Base-by-base conservation (phyloP, 64 coral and sea anemone genomes). In the Hydrozoanthus tunicans region DNA sequence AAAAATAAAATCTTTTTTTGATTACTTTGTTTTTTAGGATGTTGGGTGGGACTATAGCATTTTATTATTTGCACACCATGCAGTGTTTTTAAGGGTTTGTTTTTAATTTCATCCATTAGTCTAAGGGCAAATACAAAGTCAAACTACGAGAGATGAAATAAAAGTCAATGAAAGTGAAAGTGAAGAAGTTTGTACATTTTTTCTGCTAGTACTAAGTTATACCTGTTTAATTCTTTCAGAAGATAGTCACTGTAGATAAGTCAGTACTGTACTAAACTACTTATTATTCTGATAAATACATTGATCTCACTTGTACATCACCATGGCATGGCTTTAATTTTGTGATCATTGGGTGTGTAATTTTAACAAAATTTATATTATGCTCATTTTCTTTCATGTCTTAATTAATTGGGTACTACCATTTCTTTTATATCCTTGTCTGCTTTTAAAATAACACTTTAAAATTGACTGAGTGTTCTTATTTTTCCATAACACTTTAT, bases 171-270 rank as follows among this genome's bases (percentile, higher is more conserved):
- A 68, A 68, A 68, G 14, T 68, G 12, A 68, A 68, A 17, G 9
- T 68, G 65, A 15, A 68, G 65, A 68, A n/a, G 65, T 68, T 68
- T 68, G 65, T 68, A 68, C 23, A 20, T 68, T 68, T 68, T 68
- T 68, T 68, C 65, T 68, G 65, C 65, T 68, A 14, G 65, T 15
- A 68, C 65, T 68, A 17, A 68, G 5, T 68, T 68, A 68, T 68
- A n/a, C 23, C 65, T 68, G 65, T 68, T 68, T 68, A 68, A 17
- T 68, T 68, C 65, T 68, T 68, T 68, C 65, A 11, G 65, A 12
- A 17, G 65, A 68, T 68, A 15, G 65, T 68, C 65, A 68, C 65
- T 68, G 0, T 68, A 68, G 14, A n/a, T 68, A 68, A 68, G 65
- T 68, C 14, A 17, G 9, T 64, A 14, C 62, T 2, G 62, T 8